These are phyloP conservation scores for Heterochromis multidens DNA, from an alignment of 2,113 vertebrate species.

Conservation along the genomic window DNA sequence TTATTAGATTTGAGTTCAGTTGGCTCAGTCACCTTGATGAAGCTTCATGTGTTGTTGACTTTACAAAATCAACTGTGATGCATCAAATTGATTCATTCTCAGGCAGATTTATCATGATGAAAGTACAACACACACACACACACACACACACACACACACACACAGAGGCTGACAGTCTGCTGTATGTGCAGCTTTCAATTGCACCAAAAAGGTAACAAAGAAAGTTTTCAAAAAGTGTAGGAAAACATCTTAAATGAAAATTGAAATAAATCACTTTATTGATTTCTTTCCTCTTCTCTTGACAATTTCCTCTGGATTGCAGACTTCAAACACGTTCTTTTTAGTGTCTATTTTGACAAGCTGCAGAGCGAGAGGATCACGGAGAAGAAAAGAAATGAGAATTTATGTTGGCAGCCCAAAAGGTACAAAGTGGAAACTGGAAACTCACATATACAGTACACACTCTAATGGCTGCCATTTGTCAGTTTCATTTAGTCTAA, in stretches of 20 bases:
- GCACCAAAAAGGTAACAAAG: not conserved
- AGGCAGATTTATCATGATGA: not conserved
- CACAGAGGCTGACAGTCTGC: not conserved
- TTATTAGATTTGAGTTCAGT: not conserved
- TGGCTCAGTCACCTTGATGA: not conserved
- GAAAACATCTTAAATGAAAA: not conserved
- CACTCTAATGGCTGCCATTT: constrained; percentile 45
- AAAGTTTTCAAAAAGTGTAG: not conserved
- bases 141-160: not conserved
- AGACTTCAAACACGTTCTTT: not conserved
- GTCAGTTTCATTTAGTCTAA: constrained; percentile 50
- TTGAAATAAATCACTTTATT: not conserved
- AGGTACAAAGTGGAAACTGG: not conserved
- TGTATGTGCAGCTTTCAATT: not conserved
- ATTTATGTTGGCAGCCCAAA: constrained; percentile 6
- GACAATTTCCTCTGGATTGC: not conserved
- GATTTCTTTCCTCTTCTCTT: not conserved
- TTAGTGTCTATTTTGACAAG: not conserved
- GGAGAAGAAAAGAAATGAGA: not conserved
- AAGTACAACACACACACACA: not conserved
- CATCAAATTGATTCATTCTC: not conserved
- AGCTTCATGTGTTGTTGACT: not conserved
- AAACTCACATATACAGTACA: not conserved
- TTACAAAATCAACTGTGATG: not conserved
- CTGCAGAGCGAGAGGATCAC: not conserved